These are phyloP conservation scores for Stercorarius parasiticus DNA, from an alignment of 2,113 vertebrate genomes.

Conservation along the genomic window DNA sequence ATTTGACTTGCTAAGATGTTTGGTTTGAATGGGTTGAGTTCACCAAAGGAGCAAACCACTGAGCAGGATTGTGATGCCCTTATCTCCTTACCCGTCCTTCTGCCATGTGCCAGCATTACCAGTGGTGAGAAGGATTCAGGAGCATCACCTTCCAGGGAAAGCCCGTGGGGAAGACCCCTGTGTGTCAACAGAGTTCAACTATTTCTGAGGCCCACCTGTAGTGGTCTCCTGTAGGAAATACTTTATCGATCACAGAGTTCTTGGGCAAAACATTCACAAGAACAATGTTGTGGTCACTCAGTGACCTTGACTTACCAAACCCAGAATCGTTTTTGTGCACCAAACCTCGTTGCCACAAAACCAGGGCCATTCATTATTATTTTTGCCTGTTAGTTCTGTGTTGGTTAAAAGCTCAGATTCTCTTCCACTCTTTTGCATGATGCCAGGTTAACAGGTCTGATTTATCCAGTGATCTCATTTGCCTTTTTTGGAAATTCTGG, in stretches of 20 bases:
- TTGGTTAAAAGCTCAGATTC: neutral
- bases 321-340: neutral
- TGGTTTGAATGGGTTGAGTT: neutral
- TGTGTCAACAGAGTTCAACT: neutral
- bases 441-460: slow-evolving; percentile 45
- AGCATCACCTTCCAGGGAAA: neutral
- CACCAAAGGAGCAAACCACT: neutral
- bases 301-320: neutral
- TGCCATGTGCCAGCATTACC: neutral
- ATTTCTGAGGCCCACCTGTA: neutral
- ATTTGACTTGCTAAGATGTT: slow-evolving; percentile 6
- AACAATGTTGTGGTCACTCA: neutral
- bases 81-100: neutral
- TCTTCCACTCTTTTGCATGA: slow-evolving; percentile 6
- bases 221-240: neutral
- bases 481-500: slow-evolving; percentile 47
- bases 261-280: neutral
- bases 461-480: slow-evolving; percentile 61
- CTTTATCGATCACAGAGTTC: neutral
- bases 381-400: neutral
- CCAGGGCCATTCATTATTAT: neutral
- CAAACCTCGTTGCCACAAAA: neutral
- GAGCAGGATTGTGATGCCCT: neutral
- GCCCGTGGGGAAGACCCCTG: neutral
- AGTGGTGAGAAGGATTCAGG: neutral